These are phyloP conservation scores for Pongo abelii DNA, from an alignment of 2,113 vertebrate species.

Conservation along the genomic window DNA sequence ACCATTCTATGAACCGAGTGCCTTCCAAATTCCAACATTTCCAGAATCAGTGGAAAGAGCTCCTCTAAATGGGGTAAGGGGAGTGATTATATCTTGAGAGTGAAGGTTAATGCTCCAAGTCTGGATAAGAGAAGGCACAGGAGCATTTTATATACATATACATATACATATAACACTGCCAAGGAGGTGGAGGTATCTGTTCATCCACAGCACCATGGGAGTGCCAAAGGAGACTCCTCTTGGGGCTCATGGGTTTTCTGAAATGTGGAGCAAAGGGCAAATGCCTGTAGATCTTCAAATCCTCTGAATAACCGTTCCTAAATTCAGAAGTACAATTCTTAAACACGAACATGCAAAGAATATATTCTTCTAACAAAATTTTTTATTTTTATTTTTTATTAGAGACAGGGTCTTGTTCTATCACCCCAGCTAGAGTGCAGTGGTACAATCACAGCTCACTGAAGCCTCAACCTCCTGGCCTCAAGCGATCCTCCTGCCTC, in stretches of 20 bases:
- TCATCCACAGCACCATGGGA: too few species aligned
- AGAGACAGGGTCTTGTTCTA: too few species aligned
- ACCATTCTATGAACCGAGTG: neutral
- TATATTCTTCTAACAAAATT: neutral
- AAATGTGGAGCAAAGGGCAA: neutral
- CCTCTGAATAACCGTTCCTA: neutral
- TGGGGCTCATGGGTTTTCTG: neutral
- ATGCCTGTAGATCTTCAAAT: neutral
- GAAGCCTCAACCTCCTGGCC: too few species aligned
- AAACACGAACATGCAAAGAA: neutral
- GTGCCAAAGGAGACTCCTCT: neutral
- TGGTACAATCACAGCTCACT: too few species aligned
- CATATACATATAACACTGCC: neutral
- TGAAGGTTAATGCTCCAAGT: neutral
- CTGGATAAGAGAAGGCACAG: neutral
- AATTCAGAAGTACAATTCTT: neutral
- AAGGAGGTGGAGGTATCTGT: too few species aligned
- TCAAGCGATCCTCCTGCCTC: too few species aligned
- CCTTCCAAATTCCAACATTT: neutral
- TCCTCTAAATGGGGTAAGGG: neutral
- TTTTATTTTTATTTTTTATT: neutral
- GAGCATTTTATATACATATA: neutral
- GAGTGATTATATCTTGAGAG: neutral
- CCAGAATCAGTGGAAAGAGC: neutral
- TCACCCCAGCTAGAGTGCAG: too few species aligned